phyloP scores from a whole-genome alignment of 2,797 vertebrate species.

The Pipistrellus kuhlii region DNA sequence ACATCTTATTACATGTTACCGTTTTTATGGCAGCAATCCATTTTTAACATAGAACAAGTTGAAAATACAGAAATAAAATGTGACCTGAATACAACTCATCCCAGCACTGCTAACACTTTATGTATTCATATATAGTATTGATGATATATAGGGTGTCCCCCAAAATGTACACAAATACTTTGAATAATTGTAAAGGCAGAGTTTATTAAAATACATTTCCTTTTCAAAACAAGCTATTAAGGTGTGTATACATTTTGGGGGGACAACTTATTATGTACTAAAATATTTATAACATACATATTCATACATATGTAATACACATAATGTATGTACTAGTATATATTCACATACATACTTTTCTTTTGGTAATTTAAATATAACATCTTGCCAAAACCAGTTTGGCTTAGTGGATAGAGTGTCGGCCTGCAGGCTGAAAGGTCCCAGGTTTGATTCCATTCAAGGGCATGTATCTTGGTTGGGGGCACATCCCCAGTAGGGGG shows the following conservation, averaged over 20 bases:
- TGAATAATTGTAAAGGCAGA: no score
- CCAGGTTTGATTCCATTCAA: no score
- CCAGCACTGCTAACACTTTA: background rate
- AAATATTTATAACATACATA: background rate
- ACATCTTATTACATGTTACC: background rate
- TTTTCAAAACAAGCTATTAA: no score
- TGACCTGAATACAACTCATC: background rate
- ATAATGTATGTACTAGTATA: background rate
- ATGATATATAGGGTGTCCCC: background rate
- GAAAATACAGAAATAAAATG: background rate
- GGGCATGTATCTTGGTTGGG: no score
- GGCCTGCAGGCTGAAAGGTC: no score
- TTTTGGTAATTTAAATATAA: background rate
- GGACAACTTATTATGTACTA: background rate
- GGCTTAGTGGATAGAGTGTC: no score
- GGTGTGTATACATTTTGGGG: no score
- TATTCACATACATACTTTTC: background rate
- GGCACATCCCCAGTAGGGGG: no score
- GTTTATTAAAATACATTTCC: no score
- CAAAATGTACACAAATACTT: no score
- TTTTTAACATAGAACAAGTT: conserved; percentile 25
- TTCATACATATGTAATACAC: background rate
- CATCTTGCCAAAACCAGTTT: background rate
- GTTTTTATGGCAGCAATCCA: background rate
- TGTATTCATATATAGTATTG: background rate